phyloP scores from a whole-genome alignment of 2,113 vertebrate species.

The Oryzias woworae region DNA sequence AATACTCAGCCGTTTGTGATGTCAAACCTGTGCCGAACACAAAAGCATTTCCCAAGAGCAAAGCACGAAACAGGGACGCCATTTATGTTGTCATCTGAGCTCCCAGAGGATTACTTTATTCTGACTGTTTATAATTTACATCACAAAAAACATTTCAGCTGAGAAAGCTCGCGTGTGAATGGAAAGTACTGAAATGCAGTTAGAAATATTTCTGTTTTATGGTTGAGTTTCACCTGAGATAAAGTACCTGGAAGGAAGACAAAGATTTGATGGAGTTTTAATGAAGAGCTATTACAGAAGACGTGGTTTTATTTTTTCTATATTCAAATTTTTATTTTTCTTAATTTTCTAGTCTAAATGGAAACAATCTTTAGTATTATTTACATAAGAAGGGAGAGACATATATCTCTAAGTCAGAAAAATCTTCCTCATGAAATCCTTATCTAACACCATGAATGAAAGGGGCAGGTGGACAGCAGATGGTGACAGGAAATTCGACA shows the following conservation, averaged over 20 bases:
- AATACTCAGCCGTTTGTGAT: neutral
- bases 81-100: too few species aligned
- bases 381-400: neutral
- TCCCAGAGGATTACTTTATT: too few species aligned
- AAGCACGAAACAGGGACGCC: too few species aligned
- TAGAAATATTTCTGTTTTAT: too few species aligned
- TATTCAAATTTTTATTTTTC: neutral
- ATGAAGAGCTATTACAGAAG: neutral
- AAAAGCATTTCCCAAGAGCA: neutral
- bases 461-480: constrained; percentile 40
- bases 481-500: constrained; percentile 45
- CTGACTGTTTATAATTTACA: too few species aligned
- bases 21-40: neutral
- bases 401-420: neutral
- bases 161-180: too few species aligned
- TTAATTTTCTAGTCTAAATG: neutral
- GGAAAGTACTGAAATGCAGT: too few species aligned
- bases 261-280: too few species aligned
- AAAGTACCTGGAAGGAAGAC: too few species aligned
- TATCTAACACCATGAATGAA: neutral
- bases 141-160: too few species aligned
- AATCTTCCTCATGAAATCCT: constrained; percentile 9
- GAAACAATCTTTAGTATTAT: neutral
- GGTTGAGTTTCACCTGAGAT: too few species aligned
- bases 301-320: neutral